These are phyloP conservation scores for Callosobruchus maculatus DNA, from an alignment of 2,888 invertebrate species.

Conservation along the genomic window DNA sequence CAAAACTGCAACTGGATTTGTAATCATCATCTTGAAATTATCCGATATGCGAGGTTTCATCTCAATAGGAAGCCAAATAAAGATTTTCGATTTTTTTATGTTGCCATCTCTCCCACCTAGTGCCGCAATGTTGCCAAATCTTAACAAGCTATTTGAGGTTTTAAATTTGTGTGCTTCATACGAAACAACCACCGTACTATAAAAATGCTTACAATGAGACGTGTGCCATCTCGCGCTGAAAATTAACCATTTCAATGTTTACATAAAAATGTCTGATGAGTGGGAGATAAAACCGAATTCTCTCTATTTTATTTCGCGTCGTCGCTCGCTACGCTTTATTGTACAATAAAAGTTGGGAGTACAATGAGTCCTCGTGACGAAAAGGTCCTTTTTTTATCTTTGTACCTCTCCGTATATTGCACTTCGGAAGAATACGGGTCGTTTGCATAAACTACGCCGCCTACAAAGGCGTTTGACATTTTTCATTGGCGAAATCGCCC, in stretches of 20 bases:
- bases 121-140: no score
- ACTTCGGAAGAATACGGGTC: neutral
- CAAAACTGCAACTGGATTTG: no score
- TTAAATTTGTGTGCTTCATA: no score
- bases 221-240: neutral
- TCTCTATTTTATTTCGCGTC: neutral
- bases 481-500: neutral
- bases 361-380: neutral
- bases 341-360: neutral
- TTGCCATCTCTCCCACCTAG: no score
- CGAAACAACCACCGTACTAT: neutral
- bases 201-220: no score
- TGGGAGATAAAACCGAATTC: neutral
- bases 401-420: neutral
- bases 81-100: no score
- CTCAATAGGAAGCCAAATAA: no score
- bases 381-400: neutral
- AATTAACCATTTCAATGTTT: neutral
- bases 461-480: neutral
- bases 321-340: neutral
- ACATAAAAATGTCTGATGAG: neutral
- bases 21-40: no score
- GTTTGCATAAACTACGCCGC: neutral
- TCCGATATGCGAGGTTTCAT: no score
- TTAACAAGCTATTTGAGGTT: no score